Evolutionary conservation across 2,113 vertebrate species (phyloP).

Genomic region (Nansenia antarctica): DNA sequence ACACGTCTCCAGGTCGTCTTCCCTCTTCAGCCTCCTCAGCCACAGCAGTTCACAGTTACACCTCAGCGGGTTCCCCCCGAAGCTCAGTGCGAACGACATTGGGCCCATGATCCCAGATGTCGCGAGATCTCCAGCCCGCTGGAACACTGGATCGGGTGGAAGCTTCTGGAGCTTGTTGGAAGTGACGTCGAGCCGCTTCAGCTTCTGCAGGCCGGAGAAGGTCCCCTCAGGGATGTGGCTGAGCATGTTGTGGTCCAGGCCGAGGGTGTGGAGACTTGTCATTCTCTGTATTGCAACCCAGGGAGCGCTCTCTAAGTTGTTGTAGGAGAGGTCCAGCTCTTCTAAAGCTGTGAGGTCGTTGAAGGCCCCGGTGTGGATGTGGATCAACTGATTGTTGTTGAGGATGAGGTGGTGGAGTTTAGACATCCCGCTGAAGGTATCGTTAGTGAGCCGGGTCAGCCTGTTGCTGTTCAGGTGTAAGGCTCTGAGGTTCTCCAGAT

Average conservation of each 20-base stretch:
- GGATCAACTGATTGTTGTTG: conserved; percentile 97
- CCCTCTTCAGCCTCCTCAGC: conserved; percentile 88
- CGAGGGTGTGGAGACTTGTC: conserved; percentile 93
- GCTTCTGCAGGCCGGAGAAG: conserved; percentile 97
- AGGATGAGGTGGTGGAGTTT: conserved; percentile 97
- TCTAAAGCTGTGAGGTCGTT: conserved; percentile 95
- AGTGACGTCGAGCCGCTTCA: conserved; percentile 95
- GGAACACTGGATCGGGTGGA: conserved; percentile 95
- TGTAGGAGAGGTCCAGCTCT: conserved; percentile 96
- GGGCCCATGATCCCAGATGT: conserved; percentile 93
- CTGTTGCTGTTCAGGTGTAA: conserved; percentile 98
- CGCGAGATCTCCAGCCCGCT: conserved; percentile 91
- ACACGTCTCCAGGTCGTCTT: conserved; percentile 96
- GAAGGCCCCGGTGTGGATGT: conserved; percentile 93
- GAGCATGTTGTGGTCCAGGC: conserved; percentile 98
- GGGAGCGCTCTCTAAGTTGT: conserved; percentile 94
- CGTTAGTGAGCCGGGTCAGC: conserved; percentile 92
- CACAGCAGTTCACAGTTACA: conserved; percentile 99
- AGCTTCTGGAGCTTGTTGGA: conserved; percentile 99
- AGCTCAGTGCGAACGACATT: conserved; percentile 88
- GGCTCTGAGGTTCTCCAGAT: conserved; percentile 94
- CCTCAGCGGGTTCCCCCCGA: conserved; percentile 95
- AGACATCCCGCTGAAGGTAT: conserved; percentile 97
- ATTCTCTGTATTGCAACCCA: conserved; percentile 98
- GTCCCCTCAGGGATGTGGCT: conserved; percentile 96